Base-by-base conservation (phyloP, 2,113 vertebrate species). In the Corynorhinus townsendii region DNA sequence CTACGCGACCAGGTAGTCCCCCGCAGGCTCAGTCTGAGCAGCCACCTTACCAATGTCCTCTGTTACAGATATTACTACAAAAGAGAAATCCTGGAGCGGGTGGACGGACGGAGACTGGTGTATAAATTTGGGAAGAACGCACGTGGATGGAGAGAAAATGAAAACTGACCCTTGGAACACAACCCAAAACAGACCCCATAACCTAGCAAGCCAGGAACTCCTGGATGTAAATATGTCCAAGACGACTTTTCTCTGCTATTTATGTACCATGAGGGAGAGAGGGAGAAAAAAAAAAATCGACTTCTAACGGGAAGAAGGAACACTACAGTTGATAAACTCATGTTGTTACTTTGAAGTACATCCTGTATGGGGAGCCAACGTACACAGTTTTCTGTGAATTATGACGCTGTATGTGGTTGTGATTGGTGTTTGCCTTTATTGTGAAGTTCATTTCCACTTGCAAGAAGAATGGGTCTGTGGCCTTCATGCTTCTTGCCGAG, bases 41-140 rank as follows among this genome's bases (percentile, higher is more conserved):
- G 24, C 2, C 5, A 2, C n/a, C 68, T 95, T n/a, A 88, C 0
- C 47, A 2, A 0, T 97, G 88, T 96, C 52, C 79, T 98, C 96
- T 97, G 64, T 96, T 96, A n/a, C 98, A 99, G 99, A 98, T 99
- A 99, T 93, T 99, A 99, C 97, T 99, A 99, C 97, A 99, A 99
- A 98, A 98, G 99, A 94, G 99, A 99, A 98, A 99, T 99, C 97
- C 97, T 99, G 92, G 99, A 99, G 45, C 99, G 99, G 1, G 99
- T 99, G 87, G 99, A 99, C 56, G 99, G 99, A 82, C 99, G 99
- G 82, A 99, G 99, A 96, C 98, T 99, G 95, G 99, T 99, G 86
- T 99, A 99, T 97, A 99, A 99, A 98, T 99, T 99, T 98, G 99
- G 99, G 96, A 99, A 99, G 91, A 99, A 99, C 52, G 99, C 99